Conservation (phyloP, 2,113 vertebrate species). For the Equus quagga region DNA sequence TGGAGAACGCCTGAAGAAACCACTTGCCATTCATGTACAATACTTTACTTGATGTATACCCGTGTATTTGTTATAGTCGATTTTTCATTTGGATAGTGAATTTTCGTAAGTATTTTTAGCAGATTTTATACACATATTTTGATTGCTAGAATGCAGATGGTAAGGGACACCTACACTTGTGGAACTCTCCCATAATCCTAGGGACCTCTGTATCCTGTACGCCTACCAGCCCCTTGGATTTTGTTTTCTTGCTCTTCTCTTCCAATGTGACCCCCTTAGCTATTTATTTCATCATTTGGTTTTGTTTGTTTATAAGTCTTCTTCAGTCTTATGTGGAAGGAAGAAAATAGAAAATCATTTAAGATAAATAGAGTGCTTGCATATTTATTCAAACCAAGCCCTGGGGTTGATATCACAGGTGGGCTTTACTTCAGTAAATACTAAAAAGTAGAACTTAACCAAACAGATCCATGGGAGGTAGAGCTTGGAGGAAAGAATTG, state of each 20-base stretch:
- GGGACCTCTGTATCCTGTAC: background rate
- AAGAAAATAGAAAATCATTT: slow-evolving; percentile 13
- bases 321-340: slow-evolving; percentile 6
- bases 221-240: background rate
- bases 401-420: background rate
- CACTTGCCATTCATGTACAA: background rate
- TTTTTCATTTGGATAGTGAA: background rate
- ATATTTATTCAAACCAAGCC: background rate
- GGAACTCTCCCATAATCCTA: background rate
- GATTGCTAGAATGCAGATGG: background rate
- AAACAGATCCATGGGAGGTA: background rate
- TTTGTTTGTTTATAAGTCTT: slow-evolving; percentile 32
- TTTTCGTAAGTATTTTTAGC: background rate
- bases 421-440: background rate
- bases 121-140: background rate
- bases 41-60: background rate
- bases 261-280: background rate
- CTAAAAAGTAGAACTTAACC: background rate
- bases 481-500: background rate
- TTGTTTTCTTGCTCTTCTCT: background rate
- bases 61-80: background rate
- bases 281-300: background rate
- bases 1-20: background rate
- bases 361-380: background rate
- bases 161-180: background rate